Evolutionary conservation across 2,113 vertebrate species (phyloP), one percentile per base, ranked within the genome.

Genomic region (Geococcyx californianus): DNA sequence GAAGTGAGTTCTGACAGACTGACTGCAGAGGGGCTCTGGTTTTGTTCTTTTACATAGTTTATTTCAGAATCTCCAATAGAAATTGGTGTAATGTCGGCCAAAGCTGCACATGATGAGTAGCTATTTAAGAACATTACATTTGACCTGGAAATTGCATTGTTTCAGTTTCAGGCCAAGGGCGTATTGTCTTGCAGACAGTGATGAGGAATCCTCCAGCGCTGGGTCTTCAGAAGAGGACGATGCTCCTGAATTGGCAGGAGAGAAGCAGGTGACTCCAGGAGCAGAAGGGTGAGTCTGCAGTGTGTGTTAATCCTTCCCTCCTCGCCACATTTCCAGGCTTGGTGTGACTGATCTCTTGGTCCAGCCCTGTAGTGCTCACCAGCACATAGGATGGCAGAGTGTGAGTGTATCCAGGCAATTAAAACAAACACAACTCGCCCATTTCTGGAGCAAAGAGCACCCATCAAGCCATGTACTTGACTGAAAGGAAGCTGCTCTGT

Each of bases 181-280:
- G 0, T 99, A 99, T 96, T 99, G 98, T 82, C 98, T 99, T 87
- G 99, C 99, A 5, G 99, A 99, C 98, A 99, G 99, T 1, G 99
- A 99, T 58, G 99, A 99, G 95, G 99, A 99, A 85, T 99, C 99
- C 6, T 99, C 99, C 81, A 99, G 99, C 13, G 99, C 99, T 3
- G 99, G 99, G 54, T 99, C 99, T 49, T 99, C 99, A 0, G 99
- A 99, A 36, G 99, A 99, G 84, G 99, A 99, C 6, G 99, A 99
- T 80, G 97, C 98, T 51, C 98, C 98, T 31, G 99, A 99, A 89
- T 72, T 98, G 86, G 95, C 98, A 44, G 98, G 98, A 66, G 99
- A 99, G 94, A 99, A 99, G 93, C 97, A 98, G 34, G 54, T 98
- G 81, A 94, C 97, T 45, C 97, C 98, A 4, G 99, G 99, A 88